These are phyloP conservation scores for Sepiola atlantica DNA, from an alignment of 2,888 invertebrate species.

Conservation along the genomic window DNA sequence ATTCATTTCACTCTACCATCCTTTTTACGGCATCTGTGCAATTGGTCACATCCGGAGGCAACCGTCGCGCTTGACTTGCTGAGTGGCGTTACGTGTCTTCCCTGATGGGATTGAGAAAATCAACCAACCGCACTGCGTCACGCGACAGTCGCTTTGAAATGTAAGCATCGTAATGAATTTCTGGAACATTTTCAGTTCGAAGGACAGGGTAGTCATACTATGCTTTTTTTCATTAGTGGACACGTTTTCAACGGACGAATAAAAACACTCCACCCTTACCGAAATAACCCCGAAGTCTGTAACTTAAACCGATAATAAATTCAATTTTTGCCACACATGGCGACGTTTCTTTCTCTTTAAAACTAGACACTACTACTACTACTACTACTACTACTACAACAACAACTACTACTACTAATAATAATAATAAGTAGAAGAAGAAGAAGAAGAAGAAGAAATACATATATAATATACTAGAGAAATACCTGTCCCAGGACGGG, in stretches of 20 bases:
- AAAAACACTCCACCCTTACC: background rate
- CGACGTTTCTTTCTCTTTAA: background rate
- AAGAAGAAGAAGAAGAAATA: no score
- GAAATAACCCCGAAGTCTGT: background rate
- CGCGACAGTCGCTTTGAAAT: background rate
- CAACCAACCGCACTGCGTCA: background rate
- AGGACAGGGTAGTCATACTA: background rate
- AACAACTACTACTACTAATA: background rate
- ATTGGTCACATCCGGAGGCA: background rate
- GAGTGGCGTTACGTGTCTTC: constrained; percentile 32
- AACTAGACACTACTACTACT: background rate
- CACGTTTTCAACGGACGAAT: background rate
- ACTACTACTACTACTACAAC: constrained; percentile 32
- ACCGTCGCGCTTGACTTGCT: background rate
- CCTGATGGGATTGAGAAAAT: background rate
- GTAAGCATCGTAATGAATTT: background rate
- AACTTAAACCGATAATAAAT: background rate
- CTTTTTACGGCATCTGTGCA: background rate
- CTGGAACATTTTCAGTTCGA: background rate
- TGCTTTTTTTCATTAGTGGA: background rate
- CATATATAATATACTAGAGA: no score
- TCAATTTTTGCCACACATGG: background rate
- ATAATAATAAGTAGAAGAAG: background rate
- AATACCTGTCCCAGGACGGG: no score
- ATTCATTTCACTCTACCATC: background rate